Percentiles rank a stretch among this genome's conserved stretches.
Evolutionary conservation across 2,888 invertebrate genomes (phyloP).

Genomic region (Galerucella pusilla): DNA sequence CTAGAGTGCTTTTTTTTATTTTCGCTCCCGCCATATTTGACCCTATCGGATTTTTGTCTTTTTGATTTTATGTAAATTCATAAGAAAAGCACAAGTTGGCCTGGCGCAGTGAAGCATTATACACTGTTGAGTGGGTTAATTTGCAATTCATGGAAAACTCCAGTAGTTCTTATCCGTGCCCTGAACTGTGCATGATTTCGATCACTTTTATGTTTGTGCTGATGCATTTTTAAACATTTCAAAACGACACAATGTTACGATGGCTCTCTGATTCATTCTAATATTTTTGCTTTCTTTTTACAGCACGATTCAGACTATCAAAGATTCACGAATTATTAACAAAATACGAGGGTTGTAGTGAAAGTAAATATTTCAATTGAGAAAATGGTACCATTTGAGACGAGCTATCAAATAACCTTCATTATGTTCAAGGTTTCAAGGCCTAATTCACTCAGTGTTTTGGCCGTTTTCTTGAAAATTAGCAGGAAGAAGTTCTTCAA

Average conservation of each 20-base stretch:
- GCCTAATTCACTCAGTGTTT: no score
- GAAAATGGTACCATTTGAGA: no score
- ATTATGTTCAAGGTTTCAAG: no score
- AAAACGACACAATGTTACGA: neutral
- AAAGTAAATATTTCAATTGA: no score
- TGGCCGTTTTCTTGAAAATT: no score
- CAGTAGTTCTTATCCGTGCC: slow-evolving; percentile 10
- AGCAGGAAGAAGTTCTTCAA: no score
- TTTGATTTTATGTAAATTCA: neutral
- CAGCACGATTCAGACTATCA: neutral
- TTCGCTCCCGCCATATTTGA: no score
- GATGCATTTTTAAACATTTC: neutral
- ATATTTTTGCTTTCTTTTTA: neutral
- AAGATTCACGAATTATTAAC: neutral
- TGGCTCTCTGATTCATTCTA: neutral
- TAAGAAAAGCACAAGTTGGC: slow-evolving; percentile 2
- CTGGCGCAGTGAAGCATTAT: neutral
- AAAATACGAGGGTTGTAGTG: no score
- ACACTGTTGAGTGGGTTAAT: slow-evolving; percentile 8
- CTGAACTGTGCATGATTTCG: neutral
- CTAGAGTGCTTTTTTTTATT: no score
- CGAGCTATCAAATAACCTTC: no score
- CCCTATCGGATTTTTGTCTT: no score
- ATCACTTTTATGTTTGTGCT: neutral
- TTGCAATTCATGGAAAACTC: slow-evolving; percentile 25